A percentile compares a stretch with the other conserved stretches of the same genome.
Evolutionary conservation across 92 coral and sea anemone species (phyloP).

Genomic region (Scolanthus callimorphus): DNA sequence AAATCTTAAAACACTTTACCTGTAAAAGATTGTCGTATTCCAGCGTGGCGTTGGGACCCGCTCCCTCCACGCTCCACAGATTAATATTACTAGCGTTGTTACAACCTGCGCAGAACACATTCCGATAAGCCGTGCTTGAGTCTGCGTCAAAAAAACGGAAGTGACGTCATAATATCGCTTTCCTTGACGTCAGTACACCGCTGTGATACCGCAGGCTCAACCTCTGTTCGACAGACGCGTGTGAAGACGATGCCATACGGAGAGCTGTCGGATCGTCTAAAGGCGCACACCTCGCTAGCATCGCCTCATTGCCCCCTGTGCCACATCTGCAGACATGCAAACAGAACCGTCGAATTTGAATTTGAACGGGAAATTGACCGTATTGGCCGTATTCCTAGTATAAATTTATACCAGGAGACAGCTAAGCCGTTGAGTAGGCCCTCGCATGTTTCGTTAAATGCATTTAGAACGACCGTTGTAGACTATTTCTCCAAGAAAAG

Average conservation of each 20-base stretch:
- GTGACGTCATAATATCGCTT: slow-evolving; percentile 12
- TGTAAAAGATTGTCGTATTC: background rate
- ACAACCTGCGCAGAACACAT: slow-evolving; percentile 53
- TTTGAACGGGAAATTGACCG: too few relatives aligned
- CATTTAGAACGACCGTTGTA: too few relatives aligned
- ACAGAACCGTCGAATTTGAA: too few relatives aligned
- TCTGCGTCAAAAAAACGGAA: slow-evolving; percentile 38
- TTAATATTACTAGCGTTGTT: slow-evolving; percentile 10
- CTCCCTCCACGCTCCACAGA: slow-evolving; percentile 27
- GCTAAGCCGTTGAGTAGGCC: too few relatives aligned
- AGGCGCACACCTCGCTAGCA: slow-evolving; percentile 2
- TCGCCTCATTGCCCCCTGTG: too few relatives aligned
- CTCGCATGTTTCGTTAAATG: too few relatives aligned
- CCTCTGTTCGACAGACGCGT: background rate
- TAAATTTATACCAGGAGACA: too few relatives aligned
- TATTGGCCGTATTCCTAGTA: too few relatives aligned
- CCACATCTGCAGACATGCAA: too few relatives aligned
- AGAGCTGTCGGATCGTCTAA: background rate
- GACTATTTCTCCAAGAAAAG: too few relatives aligned
- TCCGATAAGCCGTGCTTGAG: slow-evolving; percentile 32
- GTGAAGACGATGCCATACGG: background rate
- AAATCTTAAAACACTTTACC: too few relatives aligned
- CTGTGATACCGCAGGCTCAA: background rate
- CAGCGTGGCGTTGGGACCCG: slow-evolving; percentile 2
- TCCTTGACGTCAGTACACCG: slow-evolving; percentile 7